A percentile compares a stretch with the other conserved stretches of the same genome.
phyloP scores from a whole-genome alignment of 2,888 invertebrate species.

The Dimorphilus gyrociliatus region DNA sequence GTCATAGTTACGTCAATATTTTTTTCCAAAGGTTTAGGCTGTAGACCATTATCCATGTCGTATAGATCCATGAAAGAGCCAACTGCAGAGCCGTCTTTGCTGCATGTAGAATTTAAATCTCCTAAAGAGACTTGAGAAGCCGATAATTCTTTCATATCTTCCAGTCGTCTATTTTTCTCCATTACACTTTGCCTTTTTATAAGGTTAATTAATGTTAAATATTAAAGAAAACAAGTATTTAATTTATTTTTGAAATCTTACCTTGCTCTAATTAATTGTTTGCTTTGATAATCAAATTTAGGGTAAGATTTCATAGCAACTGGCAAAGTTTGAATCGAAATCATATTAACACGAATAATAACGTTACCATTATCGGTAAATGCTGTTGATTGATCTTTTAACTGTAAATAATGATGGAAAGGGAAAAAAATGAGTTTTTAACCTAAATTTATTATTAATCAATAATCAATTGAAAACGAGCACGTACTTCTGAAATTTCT shows the following conservation, averaged over 20 bases:
- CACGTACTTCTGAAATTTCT: conserved; percentile 10
- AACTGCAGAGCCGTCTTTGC: no score
- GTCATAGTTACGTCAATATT: no score
- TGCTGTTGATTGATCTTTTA: conserved; percentile 9
- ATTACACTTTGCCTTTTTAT: conserved; percentile 3
- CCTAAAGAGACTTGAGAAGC: conserved; percentile 14
- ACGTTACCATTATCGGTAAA: conserved; percentile 10
- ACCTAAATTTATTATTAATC: no score
- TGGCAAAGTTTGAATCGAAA: conserved; percentile 13
- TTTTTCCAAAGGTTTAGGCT: no score
- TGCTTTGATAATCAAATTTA: conserved; percentile 11
- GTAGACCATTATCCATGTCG: no score
- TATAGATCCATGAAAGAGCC: no score
- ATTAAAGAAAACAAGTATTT: not conserved
- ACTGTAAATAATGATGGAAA: conserved; percentile 7
- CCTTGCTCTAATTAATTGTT: conserved; percentile 11
- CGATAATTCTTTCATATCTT: conserved; percentile 12
- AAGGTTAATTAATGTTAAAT: not conserved
- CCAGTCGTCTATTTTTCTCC: conserved; percentile 8
- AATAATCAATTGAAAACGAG: no score
- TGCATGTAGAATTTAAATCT: conserved; percentile 7
- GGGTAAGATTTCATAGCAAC: conserved; percentile 11
- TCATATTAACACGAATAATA: conserved; percentile 9
- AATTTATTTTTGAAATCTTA: conserved; percentile 2
- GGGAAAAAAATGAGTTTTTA: no score